Base-by-base conservation (phyloP, 2,113 vertebrate species). In the Neodon shergylaensis region DNA sequence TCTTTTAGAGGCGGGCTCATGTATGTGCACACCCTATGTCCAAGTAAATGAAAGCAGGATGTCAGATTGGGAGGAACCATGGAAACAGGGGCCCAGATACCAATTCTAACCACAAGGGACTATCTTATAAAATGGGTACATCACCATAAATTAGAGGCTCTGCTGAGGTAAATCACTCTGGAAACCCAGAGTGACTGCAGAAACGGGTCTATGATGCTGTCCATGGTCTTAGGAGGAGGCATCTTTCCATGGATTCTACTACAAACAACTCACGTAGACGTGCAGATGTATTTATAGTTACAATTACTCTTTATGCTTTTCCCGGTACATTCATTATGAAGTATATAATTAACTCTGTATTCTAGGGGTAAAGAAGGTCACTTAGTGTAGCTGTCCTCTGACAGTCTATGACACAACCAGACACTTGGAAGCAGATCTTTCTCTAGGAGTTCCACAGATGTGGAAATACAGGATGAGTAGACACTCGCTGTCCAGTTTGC, bases 301-400 rank as follows among this genome's bases (percentile, higher is more conserved):
- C 13, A 88, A 44, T 65, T 7, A 77, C 9, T 33, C 24, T 76
- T 58, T 28, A 54, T 33, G 1, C 63, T 84, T 92, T 93, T 72
- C 66, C 82, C 54, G 44, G 52, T 92, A 78, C 92, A 70, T 49
- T 94, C 81, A 91, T 49, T 76, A 1, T 54, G 33, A 87, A 90
- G 31, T 61, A 52, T 44, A 47, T 54, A 54, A 54, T 78, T 73
- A 82, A 76, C 70, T 65, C 52, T 58, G 8, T 19, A 86, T 63
- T 74, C 76, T 74, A 12, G 0, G 17, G 54, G 28, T 52, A 13
- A 85, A 84, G 73, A 91, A 24, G 1, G 36, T 8, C 66, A n/a
- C 33, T 39, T 39, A 58, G n/a, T 36, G 17, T 22, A 36, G 47
- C 72, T 81, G 76, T 11, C 65, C 36, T 82, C 21, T 58, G 92